Percentiles rank a stretch among this genome's conserved stretches.
Evolutionary conservation across 2,797 vertebrate genomes (phyloP).

Genomic region (Tragelaphus oryx): DNA sequence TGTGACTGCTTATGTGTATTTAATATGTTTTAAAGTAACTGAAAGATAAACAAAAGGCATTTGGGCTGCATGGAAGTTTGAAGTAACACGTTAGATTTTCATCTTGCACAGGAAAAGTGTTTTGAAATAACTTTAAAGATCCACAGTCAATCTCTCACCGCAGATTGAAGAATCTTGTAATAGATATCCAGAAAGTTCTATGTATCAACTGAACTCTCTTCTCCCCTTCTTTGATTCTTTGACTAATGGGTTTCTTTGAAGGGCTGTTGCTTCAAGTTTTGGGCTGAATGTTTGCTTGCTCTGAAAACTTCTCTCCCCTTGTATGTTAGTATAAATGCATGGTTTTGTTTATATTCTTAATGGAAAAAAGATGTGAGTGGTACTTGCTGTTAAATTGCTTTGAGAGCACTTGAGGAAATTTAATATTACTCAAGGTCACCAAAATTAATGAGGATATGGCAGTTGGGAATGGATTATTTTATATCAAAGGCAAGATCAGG

Average conservation of each 20-base stretch:
- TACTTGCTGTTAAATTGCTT: not conserved
- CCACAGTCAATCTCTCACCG: not conserved
- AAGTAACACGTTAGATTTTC: not conserved
- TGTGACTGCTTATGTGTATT: not conserved
- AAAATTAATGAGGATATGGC: not conserved
- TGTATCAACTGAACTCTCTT: not conserved
- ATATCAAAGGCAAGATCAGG: not conserved
- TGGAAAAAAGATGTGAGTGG: not conserved
- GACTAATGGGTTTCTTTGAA: not conserved
- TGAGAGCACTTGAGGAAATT: conserved; percentile 39
- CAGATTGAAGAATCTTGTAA: not conserved
- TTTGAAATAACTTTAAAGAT: not conserved
- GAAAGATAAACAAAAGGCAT: not conserved
- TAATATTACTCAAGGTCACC: not conserved
- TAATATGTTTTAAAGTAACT: not conserved
- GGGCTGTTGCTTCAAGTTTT: not conserved
- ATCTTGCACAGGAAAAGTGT: not conserved
- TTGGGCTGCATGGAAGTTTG: not conserved
- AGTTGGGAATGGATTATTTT: conserved; percentile 1
- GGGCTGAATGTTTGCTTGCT: not conserved
- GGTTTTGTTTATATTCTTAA: conserved; percentile 4
- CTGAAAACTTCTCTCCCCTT: not conserved
- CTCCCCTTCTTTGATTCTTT: not conserved
- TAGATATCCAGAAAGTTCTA: not conserved
- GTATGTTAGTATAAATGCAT: not conserved